Base-by-base conservation (phyloP, 2,888 invertebrate species). In the Flexamia atlantica region DNA sequence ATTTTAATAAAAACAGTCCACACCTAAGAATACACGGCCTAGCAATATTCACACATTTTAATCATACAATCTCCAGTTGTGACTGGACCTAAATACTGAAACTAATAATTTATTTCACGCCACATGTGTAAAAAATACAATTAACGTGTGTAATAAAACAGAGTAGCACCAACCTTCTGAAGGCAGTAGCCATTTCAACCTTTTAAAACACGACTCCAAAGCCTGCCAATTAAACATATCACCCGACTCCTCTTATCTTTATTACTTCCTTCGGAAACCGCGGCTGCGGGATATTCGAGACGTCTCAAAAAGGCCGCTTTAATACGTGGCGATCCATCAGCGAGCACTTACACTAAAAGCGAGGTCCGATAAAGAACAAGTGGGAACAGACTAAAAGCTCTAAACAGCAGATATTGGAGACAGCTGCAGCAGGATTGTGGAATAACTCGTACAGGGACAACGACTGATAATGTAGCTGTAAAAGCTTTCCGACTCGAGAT, bases 311-410 rank as follows among this genome's bases (percentile, higher is more conserved):
- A 57, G 57, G 14, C 57, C 57, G 57, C 57, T 20, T 57, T 57
- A 57, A 76, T 60, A 53, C 50, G 28, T n/a, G 30, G 42, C 20
- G 53, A 50, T 40, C 68, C 81, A 81, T 81, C 81, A 82, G 53
- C 53, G 50, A 82, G 46, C 82, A 82, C 68, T 82, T 36, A 40
- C n/a, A 64, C 50, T 70, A 50, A 82, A 82, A 82, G 50, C 72
- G 68, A 32, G 60, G 25, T 42, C 20, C 72, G 82, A 70, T 82
- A 70, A 72, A 82, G 72, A 82, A 70, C 72, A 25, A 81, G 60
- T 81, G 81, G 68, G 60, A 57, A 80, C 80, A 42, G 81, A 53
- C 40, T 42, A 53, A 81, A 81, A 81, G 81, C 60, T 81, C 64
- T 68, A 32, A 81, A 68, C 81, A 81, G 81, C 76, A 23, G 76